Evolutionary conservation across 92 coral and sea anemone genomes (phyloP).

Genomic region (Zoanthus gigantus): DNA sequence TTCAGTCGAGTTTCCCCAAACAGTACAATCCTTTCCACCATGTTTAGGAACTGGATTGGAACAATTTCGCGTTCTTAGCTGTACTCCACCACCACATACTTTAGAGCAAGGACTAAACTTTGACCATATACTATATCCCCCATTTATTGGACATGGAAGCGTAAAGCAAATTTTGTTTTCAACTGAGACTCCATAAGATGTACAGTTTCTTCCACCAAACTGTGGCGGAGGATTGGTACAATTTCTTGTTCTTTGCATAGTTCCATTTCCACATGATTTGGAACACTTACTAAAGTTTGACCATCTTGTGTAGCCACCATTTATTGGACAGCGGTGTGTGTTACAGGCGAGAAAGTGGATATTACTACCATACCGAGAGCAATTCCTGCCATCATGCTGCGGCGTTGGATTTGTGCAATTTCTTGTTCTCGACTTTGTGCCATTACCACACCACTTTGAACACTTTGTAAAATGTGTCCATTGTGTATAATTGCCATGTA

Average conservation of each 20-base stretch:
- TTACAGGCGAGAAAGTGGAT: conserved; percentile 60
- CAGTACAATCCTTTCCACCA: conserved; percentile 59
- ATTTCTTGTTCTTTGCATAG: conserved; percentile 63
- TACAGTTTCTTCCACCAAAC: conserved; percentile 81
- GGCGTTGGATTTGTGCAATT: conserved; percentile 82
- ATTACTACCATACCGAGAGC: conserved; percentile 72
- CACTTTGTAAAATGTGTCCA: conserved; percentile 81
- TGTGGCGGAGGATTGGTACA: conserved; percentile 83
- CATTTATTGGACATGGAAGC: conserved; percentile 79
- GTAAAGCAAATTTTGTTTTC: conserved; percentile 67
- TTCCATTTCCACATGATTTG: conserved; percentile 82
- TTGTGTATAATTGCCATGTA: conserved; percentile 74
- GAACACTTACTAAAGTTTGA: conserved; percentile 68
- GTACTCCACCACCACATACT: conserved; percentile 58
- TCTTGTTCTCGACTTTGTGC: conserved; percentile 68
- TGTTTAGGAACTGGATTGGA: conserved; percentile 58
- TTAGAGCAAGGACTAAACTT: conserved; percentile 51
- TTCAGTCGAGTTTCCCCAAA: conserved; percentile 42
- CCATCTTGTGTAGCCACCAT: conserved; percentile 85
- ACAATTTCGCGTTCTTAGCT: conserved; percentile 58
- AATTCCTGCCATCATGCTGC: conserved; percentile 72
- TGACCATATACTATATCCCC: conserved; percentile 64
- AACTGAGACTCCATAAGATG: conserved; percentile 61
- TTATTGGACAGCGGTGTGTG: conserved; percentile 74
- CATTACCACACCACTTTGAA: conserved; percentile 81